Conservation (phyloP, 1,140 invertebrate genomes). For the Luehdorfia chinensis region DNA sequence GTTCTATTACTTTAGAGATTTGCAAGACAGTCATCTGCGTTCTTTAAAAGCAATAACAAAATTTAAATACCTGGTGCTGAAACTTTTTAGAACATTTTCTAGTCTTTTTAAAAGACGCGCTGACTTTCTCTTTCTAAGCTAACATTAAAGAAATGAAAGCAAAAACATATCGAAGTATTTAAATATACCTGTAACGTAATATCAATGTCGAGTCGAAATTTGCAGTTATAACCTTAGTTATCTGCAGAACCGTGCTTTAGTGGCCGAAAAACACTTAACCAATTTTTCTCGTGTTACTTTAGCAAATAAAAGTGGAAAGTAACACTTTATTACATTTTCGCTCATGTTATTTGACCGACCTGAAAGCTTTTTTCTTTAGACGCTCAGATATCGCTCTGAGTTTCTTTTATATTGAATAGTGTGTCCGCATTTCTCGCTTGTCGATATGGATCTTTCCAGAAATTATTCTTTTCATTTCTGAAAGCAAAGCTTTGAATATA, state of each 20-base stretch:
- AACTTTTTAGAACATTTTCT: too few species aligned
- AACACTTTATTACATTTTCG: constrained; percentile 13
- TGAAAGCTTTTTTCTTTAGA: background rate
- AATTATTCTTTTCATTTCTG: constrained; percentile 1
- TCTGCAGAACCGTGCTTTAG: background rate
- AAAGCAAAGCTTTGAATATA: too few species aligned
- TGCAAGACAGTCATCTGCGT: too few species aligned
- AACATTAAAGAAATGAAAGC: background rate
- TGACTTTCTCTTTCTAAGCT: too few species aligned
- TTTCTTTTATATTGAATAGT: background rate
- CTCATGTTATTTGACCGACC: constrained; percentile 9
- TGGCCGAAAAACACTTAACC: background rate
- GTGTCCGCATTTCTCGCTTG: background rate
- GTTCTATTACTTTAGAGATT: too few species aligned
- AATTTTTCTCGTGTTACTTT: constrained; percentile 3
- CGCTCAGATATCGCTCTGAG: background rate
- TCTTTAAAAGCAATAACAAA: too few species aligned
- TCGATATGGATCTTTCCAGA: constrained; percentile 1
- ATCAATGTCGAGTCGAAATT: too few species aligned
- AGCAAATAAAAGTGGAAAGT: constrained; percentile 13
- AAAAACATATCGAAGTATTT: background rate
- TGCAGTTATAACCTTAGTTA: background rate
- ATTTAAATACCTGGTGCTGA: background rate
- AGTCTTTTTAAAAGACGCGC: too few species aligned
- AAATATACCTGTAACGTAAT: too few species aligned